phyloP scores from a whole-genome alignment of 2,797 vertebrate genomes.

The Tympanoctomys barrerae region DNA sequence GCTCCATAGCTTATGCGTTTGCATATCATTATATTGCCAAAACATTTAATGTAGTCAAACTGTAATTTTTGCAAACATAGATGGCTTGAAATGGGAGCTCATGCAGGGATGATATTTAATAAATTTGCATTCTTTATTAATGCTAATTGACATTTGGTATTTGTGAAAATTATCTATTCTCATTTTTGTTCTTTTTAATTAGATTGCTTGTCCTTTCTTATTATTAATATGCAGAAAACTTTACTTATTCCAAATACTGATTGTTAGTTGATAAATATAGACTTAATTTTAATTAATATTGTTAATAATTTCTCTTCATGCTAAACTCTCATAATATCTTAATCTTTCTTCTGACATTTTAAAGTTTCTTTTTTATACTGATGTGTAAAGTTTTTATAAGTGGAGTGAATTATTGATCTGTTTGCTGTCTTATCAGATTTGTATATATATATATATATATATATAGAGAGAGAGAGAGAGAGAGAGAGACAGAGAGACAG shows the following conservation, averaged over 20 bases:
- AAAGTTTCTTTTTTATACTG: no score
- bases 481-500: no score
- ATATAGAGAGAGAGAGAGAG: no score
- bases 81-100: background rate
- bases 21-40: background rate
- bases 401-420: no score
- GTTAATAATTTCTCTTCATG: background rate
- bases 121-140: background rate
- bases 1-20: background rate
- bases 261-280: background rate
- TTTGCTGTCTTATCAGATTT: background rate
- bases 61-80: background rate
- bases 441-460: no score
- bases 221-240: background rate
- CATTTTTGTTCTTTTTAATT: background rate
- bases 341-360: background rate
- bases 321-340: background rate
- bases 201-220: background rate
- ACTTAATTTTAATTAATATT: background rate
- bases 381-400: no score
- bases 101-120: background rate
- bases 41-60: no score
- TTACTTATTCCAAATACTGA: background rate
- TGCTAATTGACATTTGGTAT: no score
- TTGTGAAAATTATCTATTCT: background rate